phyloP scores from a whole-genome alignment of 2,888 invertebrate genomes.

The Diplolepis rosae region DNA sequence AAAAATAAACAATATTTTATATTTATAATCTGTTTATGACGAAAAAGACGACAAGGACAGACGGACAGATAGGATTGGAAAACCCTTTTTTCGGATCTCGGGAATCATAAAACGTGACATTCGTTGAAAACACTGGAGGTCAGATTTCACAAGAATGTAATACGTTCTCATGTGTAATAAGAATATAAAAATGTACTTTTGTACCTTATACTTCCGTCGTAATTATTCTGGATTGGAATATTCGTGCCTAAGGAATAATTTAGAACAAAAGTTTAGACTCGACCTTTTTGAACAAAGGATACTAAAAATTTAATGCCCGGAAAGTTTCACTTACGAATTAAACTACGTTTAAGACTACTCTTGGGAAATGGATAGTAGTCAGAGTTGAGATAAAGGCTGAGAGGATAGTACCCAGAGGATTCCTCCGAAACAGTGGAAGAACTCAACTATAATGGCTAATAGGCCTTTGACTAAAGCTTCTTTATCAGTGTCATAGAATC shows the following conservation, averaged over 20 bases:
- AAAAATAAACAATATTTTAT: too few species aligned
- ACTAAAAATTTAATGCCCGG: constrained; percentile 42
- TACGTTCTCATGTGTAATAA: too few species aligned
- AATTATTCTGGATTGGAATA: too few species aligned
- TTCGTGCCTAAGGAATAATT: not conserved
- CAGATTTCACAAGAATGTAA: too few species aligned
- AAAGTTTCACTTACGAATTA: constrained; percentile 56
- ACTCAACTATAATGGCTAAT: constrained; percentile 22
- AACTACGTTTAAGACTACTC: constrained; percentile 51
- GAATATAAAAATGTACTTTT: too few species aligned
- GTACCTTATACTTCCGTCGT: too few species aligned
- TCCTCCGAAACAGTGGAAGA: constrained; percentile 42
- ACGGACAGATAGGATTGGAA: too few species aligned
- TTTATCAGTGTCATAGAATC: constrained; percentile 10
- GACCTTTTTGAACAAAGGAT: not conserved
- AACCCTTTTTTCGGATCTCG: too few species aligned
- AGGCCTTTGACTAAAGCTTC: constrained; percentile 31
- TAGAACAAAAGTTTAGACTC: not conserved
- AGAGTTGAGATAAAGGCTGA: constrained; percentile 23
- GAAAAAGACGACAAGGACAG: too few species aligned
- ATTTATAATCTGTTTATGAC: too few species aligned
- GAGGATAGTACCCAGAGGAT: constrained; percentile 52
- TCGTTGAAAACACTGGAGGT: too few species aligned
- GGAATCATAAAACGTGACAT: too few species aligned
- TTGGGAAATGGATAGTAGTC: constrained; percentile 52